These are phyloP conservation scores for Peromyscus nudipes DNA, from an alignment of 2,797 vertebrate species.

Conservation along the genomic window DNA sequence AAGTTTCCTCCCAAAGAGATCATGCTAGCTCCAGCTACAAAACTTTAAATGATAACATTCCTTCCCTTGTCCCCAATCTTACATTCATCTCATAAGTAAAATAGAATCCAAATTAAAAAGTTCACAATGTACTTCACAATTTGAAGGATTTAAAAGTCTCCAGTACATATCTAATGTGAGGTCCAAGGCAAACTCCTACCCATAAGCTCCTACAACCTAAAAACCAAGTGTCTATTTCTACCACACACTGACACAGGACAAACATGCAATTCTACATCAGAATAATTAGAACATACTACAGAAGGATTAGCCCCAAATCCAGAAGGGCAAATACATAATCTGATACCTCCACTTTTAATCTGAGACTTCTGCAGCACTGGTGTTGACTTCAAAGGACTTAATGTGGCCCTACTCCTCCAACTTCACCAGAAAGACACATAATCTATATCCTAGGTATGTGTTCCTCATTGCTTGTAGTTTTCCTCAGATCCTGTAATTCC, in stretches of 20 bases:
- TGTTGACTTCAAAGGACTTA: background rate
- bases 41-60: background rate
- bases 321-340: background rate
- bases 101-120: background rate
- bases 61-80: background rate
- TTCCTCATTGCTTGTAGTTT: background rate
- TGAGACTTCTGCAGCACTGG: background rate
- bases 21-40: background rate
- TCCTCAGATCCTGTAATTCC: background rate
- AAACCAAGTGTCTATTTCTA: background rate
- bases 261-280: background rate
- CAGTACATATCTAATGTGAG: background rate
- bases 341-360: background rate
- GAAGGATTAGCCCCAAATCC: background rate
- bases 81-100: background rate
- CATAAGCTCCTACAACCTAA: background rate
- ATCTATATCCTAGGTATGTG: background rate
- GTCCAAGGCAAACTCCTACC: background rate
- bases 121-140: background rate
- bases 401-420: background rate
- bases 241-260: background rate
- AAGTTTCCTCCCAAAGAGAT: background rate
- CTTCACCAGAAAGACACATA: background rate
- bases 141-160: background rate
- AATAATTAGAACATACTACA: background rate